Evolutionary conservation across 2,888 invertebrate species (phyloP).

Genomic region (Parochlus steinenii): DNA sequence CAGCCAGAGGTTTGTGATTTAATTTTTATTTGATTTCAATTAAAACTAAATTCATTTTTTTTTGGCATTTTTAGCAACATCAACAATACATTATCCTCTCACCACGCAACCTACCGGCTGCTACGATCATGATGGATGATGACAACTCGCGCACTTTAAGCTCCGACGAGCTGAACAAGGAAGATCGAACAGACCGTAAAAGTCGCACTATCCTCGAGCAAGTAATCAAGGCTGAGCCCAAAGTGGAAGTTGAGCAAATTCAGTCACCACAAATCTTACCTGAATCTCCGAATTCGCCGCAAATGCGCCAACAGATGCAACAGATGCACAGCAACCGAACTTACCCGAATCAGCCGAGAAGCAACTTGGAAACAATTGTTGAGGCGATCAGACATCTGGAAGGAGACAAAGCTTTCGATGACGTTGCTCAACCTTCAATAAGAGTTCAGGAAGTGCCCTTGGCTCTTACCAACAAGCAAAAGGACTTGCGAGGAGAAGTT

Average conservation of each 20-base stretch:
- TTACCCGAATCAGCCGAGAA: slow-evolving; percentile 41
- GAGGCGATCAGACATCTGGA: slow-evolving; percentile 97
- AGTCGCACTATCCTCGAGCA: slow-evolving; percentile 49
- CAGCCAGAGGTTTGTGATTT: too few species aligned
- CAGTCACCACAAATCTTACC: slow-evolving; percentile 30
- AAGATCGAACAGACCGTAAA: slow-evolving; percentile 14
- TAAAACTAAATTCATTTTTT: too few species aligned
- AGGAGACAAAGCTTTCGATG: slow-evolving; percentile 84
- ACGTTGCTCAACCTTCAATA: slow-evolving; percentile 37
- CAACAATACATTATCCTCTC: slow-evolving; percentile 12
- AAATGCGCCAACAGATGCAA: too few species aligned
- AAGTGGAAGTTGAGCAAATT: slow-evolving; percentile 57
- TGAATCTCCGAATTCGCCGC: slow-evolving; percentile 2
- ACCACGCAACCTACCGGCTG: slow-evolving; percentile 13
- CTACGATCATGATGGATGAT: slow-evolving; percentile 15
- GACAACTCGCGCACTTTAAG: slow-evolving; percentile 14
- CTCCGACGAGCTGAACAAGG: slow-evolving; percentile 12
- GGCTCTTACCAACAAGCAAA: slow-evolving; percentile 24
- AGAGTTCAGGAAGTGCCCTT: slow-evolving; percentile 27
- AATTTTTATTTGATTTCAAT: too few species aligned
- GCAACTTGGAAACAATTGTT: slow-evolving; percentile 94
- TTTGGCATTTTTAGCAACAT: too few species aligned
- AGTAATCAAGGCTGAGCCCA: slow-evolving; percentile 75
- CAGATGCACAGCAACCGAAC: slow-evolving; percentile 2
- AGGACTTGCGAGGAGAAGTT: too few species aligned